Percentiles rank a stretch among this genome's conserved stretches.
Evolutionary conservation across 2,888 invertebrate species (phyloP).

Genomic region (Lamproptera curius): DNA sequence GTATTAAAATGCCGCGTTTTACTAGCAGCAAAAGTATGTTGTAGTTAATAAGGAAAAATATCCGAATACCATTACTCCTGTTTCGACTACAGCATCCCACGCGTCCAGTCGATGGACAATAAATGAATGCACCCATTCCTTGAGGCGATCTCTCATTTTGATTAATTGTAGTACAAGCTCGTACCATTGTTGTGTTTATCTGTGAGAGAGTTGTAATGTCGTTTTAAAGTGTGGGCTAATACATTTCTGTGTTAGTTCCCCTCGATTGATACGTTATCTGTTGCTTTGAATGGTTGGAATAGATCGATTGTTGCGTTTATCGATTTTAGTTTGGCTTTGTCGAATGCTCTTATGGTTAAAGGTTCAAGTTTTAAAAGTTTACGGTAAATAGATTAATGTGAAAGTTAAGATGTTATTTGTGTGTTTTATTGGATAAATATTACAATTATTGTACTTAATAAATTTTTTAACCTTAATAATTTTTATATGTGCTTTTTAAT

Average conservation of each 20-base stretch:
- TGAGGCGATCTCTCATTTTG: conserved; percentile 63
- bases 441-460: no score
- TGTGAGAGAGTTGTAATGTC: conserved; percentile 60
- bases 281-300: neutral
- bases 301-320: no score
- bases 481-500: no score
- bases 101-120: conserved; percentile 33
- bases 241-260: conserved; percentile 9
- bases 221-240: conserved; percentile 46
- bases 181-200: conserved; percentile 53
- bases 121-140: conserved; percentile 62
- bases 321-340: no score
- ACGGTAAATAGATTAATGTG: no score
- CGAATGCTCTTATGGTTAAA: no score
- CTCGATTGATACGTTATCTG: conserved; percentile 1
- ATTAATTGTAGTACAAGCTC: conserved; percentile 52
- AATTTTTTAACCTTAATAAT: no score
- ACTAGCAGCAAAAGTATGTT: conserved; percentile 10
- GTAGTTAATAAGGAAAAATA: conserved; percentile 32
- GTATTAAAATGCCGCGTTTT: conserved; percentile 1
- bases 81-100: conserved; percentile 33
- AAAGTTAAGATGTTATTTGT: no score
- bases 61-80: conserved; percentile 34
- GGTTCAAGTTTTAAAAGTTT: no score
- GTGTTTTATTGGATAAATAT: no score